Evolutionary conservation across 2,797 vertebrate genomes (phyloP).

Genomic region (Prionace glauca): DNA sequence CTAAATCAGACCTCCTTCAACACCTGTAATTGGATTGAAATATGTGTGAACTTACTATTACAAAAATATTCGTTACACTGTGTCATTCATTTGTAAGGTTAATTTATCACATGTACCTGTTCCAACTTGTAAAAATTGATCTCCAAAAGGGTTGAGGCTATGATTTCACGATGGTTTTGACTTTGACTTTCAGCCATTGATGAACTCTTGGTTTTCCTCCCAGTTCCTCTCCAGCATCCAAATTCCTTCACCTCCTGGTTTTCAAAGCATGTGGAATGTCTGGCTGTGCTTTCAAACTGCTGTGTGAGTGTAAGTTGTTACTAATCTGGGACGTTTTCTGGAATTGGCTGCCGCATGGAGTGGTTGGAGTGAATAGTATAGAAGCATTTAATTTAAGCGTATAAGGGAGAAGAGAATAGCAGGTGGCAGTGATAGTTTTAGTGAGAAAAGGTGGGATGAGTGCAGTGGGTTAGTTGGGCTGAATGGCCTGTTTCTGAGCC

Average conservation of each 20-base stretch:
- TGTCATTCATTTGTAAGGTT: no score
- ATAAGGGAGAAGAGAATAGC: neutral
- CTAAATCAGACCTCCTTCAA: neutral
- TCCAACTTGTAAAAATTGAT: no score
- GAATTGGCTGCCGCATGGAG: neutral
- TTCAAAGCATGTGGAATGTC: neutral
- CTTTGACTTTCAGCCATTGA: neutral
- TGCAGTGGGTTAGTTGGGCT: neutral
- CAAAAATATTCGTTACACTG: no score
- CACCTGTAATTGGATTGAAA: no score
- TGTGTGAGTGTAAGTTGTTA: neutral
- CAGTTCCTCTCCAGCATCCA: neutral
- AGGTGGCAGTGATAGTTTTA: neutral
- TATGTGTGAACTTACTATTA: no score
- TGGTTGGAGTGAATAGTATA: no score
- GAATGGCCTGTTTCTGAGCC: neutral
- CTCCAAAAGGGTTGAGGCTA: neutral
- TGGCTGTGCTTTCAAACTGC: neutral
- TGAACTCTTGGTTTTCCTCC: neutral
- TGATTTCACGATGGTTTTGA: neutral
- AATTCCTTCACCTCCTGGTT: neutral
- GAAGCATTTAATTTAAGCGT: neutral
- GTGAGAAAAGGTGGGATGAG: neutral
- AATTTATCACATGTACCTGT: no score
- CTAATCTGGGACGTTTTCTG: neutral